Evolutionary conservation across 1,140 invertebrate species (phyloP).

Genomic region (Neodiprion virginianus): DNA sequence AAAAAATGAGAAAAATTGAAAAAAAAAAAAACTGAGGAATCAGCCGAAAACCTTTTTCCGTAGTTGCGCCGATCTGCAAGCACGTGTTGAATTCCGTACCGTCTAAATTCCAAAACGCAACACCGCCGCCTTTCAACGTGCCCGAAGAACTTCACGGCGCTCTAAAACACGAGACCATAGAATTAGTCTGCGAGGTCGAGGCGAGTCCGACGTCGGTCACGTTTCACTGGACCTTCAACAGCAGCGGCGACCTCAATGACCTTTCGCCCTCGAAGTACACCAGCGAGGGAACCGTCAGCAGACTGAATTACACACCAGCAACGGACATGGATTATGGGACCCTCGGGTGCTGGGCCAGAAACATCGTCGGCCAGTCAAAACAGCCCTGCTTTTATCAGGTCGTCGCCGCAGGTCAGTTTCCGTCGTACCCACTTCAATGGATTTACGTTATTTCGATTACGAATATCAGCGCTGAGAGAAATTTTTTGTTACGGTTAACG

Average conservation of each 20-base stretch:
- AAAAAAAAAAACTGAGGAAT: no score
- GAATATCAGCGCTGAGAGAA: no score
- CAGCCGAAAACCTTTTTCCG: conserved; percentile 11
- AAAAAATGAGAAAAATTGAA: no score
- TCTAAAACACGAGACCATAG: conserved; percentile 66
- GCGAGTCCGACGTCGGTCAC: conserved; percentile 65
- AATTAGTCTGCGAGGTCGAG: conserved; percentile 68
- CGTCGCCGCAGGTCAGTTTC: conserved; percentile 72
- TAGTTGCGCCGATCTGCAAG: conserved; percentile 68
- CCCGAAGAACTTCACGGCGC: conserved; percentile 63
- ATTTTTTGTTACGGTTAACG: background rate
- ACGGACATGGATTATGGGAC: conserved; percentile 78
- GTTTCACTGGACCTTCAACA: conserved; percentile 71
- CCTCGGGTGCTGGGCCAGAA: conserved; percentile 78
- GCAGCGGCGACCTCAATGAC: conserved; percentile 62
- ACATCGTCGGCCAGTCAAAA: conserved; percentile 74
- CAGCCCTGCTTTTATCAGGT: conserved; percentile 82
- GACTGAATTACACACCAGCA: conserved; percentile 65
- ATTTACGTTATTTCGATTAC: conserved; percentile 15
- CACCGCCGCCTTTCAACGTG: conserved; percentile 39
- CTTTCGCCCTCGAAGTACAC: conserved; percentile 59
- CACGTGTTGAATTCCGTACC: conserved; percentile 41
- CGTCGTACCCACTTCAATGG: background rate
- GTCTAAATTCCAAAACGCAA: conserved; percentile 38
- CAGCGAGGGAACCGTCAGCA: conserved; percentile 60